phyloP scores from a whole-genome alignment of 2,113 vertebrate genomes.

The Misgurnus anguillicaudatus region DNA sequence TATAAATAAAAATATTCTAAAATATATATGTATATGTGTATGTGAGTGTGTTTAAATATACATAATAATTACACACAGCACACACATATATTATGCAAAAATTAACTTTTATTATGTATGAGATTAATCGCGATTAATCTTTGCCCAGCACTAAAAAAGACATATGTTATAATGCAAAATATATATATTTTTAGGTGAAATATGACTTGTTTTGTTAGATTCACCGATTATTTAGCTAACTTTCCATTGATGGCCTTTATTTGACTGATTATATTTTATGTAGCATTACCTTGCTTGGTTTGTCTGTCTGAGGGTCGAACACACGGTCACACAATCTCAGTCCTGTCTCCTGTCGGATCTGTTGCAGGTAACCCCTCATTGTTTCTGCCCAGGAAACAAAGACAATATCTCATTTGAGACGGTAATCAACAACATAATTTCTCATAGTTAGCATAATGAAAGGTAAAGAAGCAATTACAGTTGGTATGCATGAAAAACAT shows the following conservation, averaged over 20 bases:
- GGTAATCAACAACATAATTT: not conserved
- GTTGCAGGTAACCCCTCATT: slow-evolving; percentile 96
- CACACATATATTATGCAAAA: too few species aligned
- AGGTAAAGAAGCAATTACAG: not conserved
- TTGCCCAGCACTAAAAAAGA: too few species aligned
- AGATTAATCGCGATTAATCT: too few species aligned
- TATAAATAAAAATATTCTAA: too few species aligned
- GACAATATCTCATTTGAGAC: not conserved
- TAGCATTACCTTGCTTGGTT: slow-evolving; percentile 93
- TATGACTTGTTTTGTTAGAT: not conserved
- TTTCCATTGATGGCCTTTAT: too few species aligned
- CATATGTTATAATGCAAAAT: too few species aligned
- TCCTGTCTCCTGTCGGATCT: slow-evolving; percentile 95
- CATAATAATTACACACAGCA: too few species aligned
- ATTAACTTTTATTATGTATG: too few species aligned
- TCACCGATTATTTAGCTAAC: too few species aligned
- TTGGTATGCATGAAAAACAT: not conserved
- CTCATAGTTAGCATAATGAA: not conserved
- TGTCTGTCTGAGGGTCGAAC: slow-evolving; percentile 96
- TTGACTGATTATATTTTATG: not conserved
- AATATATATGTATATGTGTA: too few species aligned
- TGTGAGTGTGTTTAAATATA: too few species aligned
- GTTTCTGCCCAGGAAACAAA: slow-evolving; percentile 74
- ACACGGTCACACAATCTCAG: slow-evolving; percentile 95
- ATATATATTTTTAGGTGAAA: not conserved